These are phyloP conservation scores for Scolopax rusticola DNA, from an alignment of 2,797 vertebrate species.

Conservation along the genomic window DNA sequence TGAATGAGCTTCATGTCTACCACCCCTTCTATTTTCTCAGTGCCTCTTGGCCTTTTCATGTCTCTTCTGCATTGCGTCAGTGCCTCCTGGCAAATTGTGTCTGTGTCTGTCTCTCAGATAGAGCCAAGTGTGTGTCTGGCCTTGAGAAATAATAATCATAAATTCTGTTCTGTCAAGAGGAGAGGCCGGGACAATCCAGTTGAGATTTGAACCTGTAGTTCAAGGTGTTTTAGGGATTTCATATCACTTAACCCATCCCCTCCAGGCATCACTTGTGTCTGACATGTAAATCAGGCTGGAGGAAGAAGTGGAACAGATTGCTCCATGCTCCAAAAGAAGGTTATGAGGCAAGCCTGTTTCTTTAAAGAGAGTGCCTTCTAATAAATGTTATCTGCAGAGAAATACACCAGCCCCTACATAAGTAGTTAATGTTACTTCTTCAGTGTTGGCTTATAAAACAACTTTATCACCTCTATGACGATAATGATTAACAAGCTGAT, in stretches of 20 bases:
- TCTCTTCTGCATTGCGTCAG: constrained; percentile 40
- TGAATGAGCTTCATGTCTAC: constrained; percentile 16
- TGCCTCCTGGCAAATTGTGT: constrained; percentile 54
- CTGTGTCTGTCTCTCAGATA: constrained; percentile 24
- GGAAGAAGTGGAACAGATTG: neutral
- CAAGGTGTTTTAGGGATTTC: constrained; percentile 55
- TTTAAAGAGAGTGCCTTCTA: constrained; percentile 58
- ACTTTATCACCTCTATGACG: constrained; percentile 28
- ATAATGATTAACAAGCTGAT: constrained; percentile 75
- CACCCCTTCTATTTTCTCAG: constrained; percentile 19
- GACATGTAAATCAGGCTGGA: constrained; percentile 28
- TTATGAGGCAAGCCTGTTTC: constrained; percentile 18
- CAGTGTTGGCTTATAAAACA: constrained; percentile 62
- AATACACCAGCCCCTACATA: constrained; percentile 53
- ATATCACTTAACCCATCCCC: constrained; percentile 50
- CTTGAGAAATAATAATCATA: constrained; percentile 63
- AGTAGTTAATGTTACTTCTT: constrained; percentile 63
- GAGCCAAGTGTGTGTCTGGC: constrained; percentile 7
- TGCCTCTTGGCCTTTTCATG: constrained; percentile 40
- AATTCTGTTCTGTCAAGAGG: constrained; percentile 30
- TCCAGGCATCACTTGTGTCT: constrained; percentile 10
- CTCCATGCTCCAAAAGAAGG: neutral
- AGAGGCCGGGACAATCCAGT: constrained; percentile 4
- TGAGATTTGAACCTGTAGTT: constrained; percentile 61
- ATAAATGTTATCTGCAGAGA: constrained; percentile 71